phyloP scores from a whole-genome alignment of 2,113 vertebrate species.

The Mastomys natalensis region DNA sequence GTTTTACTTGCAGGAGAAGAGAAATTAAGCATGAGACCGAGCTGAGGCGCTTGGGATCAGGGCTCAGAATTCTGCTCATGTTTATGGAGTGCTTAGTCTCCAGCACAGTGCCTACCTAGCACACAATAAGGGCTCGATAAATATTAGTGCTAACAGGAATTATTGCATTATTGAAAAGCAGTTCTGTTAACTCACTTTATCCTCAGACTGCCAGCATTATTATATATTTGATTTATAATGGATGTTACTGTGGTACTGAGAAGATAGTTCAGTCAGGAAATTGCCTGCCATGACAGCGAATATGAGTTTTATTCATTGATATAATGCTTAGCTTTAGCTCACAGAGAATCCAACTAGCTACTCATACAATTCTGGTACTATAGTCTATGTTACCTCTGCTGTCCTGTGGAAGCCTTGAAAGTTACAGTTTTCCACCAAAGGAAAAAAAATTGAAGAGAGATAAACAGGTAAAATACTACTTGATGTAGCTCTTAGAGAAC shows the following conservation, averaged over 20 bases:
- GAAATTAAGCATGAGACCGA: conserved; percentile 47
- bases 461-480: background rate
- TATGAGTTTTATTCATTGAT: background rate
- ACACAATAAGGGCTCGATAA: background rate
- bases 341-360: background rate
- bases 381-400: background rate
- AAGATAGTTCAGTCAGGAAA: background rate
- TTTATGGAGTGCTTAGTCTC: background rate
- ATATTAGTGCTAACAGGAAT: conserved; percentile 50
- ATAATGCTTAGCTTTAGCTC: background rate
- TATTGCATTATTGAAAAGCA: conserved; percentile 61
- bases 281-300: background rate
- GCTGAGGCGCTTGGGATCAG: background rate
- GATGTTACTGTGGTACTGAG: background rate
- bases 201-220: conserved; percentile 48
- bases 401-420: background rate
- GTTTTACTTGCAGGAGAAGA: background rate
- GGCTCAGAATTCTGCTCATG: background rate
- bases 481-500: conserved; percentile 30
- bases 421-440: background rate
- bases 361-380: background rate
- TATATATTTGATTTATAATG: conserved; percentile 52
- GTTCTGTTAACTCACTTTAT: conserved; percentile 58
- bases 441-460: background rate
- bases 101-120: background rate